Conservation (phyloP, 2,888 invertebrate genomes). For the Cecidostiba fungosa region DNA sequence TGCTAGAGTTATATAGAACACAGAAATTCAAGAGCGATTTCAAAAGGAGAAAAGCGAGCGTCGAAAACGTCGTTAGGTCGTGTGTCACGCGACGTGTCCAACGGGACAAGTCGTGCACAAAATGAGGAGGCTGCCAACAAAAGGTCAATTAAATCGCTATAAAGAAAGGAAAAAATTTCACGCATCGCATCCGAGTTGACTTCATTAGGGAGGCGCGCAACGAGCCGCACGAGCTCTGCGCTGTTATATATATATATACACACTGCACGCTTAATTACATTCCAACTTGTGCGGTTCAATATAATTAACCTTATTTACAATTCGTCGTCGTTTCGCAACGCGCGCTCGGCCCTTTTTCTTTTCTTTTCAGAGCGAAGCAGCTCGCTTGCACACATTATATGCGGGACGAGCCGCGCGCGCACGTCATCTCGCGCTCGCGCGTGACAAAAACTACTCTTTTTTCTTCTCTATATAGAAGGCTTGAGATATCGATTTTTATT, state of each 20-base stretch:
- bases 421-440: background rate
- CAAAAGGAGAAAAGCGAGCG: background rate
- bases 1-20: background rate
- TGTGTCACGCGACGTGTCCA: background rate
- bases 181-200: slow-evolving; percentile 38
- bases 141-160: slow-evolving; percentile 51
- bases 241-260: background rate
- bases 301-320: slow-evolving; percentile 62
- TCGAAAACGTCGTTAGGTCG: background rate
- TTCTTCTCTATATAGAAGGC: background rate
- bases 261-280: slow-evolving; percentile 53
- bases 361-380: background rate
- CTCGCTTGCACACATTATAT: background rate
- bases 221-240: background rate
- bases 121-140: slow-evolving; percentile 23
- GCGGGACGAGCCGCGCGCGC: background rate
- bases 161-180: slow-evolving; percentile 59
- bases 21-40: background rate
- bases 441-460: no score
- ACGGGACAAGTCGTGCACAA: background rate
- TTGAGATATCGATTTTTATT: background rate
- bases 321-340: slow-evolving; percentile 54
- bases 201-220: slow-evolving; percentile 25
- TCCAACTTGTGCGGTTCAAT: slow-evolving; percentile 56
- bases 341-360: background rate